phyloP scores from a whole-genome alignment of 2,797 vertebrate genomes.

The Arctocebus calabarensis region DNA sequence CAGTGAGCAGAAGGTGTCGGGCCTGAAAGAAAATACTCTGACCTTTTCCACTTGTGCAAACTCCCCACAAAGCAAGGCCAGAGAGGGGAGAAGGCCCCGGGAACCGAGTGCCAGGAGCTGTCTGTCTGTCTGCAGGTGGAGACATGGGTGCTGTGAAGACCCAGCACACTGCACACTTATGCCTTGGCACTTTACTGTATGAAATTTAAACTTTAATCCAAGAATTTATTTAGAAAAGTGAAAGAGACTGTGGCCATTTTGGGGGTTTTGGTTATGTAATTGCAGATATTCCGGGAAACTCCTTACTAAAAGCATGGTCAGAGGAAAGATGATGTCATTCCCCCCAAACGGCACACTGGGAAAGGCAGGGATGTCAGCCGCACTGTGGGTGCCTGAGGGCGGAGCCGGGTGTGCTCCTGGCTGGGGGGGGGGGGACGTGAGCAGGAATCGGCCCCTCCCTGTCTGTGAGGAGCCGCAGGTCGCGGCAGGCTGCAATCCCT shows the following conservation, averaged over 20 bases:
- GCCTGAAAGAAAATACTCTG: fast-evolving
- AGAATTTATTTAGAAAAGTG: not conserved
- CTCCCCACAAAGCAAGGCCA: no score
- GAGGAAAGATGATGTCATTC: not conserved
- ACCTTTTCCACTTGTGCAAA: no score
- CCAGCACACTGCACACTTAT: fast-evolving
- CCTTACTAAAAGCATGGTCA: not conserved
- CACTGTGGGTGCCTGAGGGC: no score
- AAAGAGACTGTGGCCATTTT: not conserved
- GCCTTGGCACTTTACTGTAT: not conserved
- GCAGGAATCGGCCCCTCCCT: not conserved
- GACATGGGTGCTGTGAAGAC: not conserved
- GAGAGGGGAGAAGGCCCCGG: no score
- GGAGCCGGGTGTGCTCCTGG: fast-evolving
- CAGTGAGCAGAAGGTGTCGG: fast-evolving
- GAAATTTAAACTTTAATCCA: not conserved
- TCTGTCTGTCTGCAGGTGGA: fast-evolving
- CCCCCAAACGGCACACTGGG: fast-evolving
- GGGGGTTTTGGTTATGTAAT: not conserved
- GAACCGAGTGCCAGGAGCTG: no score
- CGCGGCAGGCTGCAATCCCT: fast-evolving
- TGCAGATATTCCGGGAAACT: not conserved
- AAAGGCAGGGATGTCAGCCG: fast-evolving
- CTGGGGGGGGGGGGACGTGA: fast-evolving
- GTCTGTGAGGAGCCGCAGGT: fast-evolving